phyloP scores from a whole-genome alignment of 2,113 vertebrate genomes.

The Brachypodius melanocephalos region DNA sequence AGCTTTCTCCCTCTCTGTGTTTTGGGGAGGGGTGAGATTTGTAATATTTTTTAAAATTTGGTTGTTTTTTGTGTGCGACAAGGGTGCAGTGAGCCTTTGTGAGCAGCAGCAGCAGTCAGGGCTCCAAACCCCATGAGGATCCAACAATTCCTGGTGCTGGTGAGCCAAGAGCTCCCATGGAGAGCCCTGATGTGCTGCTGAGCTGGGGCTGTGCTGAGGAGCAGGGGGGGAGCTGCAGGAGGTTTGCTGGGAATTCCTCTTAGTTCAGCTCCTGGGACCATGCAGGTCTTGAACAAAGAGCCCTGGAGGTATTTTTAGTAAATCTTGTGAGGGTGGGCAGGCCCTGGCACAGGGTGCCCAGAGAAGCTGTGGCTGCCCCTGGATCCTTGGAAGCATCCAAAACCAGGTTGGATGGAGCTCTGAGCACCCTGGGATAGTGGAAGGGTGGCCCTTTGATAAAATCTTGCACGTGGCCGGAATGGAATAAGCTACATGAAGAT shows the following conservation, averaged over 20 bases:
- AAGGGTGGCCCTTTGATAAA: too few relatives aligned
- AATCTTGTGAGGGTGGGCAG: not conserved
- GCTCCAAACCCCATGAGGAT: not conserved
- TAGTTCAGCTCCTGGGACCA: not conserved
- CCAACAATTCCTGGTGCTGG: not conserved
- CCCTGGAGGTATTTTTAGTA: not conserved
- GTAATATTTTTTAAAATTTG: not conserved
- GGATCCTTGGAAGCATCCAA: not conserved
- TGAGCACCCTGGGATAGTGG: not conserved
- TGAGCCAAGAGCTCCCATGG: not conserved
- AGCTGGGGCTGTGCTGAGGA: not conserved
- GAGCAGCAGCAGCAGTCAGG: not conserved
- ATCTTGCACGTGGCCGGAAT: too few relatives aligned
- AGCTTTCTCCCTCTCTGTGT: not conserved
- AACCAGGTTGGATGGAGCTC: accelerated
- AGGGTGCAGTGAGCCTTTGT: not conserved
- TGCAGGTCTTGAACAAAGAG: accelerated
- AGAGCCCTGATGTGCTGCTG: not conserved
- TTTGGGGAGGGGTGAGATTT: not conserved
- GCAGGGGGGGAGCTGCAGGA: not conserved
- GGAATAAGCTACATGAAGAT: too few relatives aligned
- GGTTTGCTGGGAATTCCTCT: not conserved
- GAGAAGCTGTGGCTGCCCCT: not conserved
- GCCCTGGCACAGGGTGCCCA: not conserved
- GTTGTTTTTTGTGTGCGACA: not conserved